Base-by-base conservation (phyloP, 1,140 invertebrate species). In the Saccostrea echinata region DNA sequence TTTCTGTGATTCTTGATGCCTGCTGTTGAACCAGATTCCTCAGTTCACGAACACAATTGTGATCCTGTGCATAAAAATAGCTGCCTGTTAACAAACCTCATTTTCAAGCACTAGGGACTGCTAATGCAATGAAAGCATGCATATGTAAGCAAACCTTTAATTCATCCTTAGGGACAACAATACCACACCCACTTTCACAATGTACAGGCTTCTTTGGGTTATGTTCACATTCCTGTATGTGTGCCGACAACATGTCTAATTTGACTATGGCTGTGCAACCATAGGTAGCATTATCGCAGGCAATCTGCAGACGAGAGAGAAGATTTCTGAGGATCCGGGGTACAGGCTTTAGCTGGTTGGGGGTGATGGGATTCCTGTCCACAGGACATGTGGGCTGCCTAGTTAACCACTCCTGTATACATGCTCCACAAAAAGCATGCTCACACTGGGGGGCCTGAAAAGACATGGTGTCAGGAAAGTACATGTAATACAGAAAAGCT, bases 161-260 rank as follows among this genome's bases (percentile, higher is more conserved):
- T 95, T 99, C 98, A 95, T 99, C 98, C 95, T 98, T 99, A 35
- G 98, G 98, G 92, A 99, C 97, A 84, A 98, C 97, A 33, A 98
- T 96, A 64, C 98, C 98, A 94, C 98, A 99, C 8, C 98, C 98
- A 93, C 97, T 97, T 91, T 98, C 98, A 95, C 98, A 99, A 35
- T 97, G 97, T 89, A 98, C 97, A 24, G 98, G 98, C 93, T 98
- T 96, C 94, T 99, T 99, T 6, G 98, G 98, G 95, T 99, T 99
- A 92, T 97, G 97, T 94, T 98, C 97, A 96, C 98, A 99, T 95
- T 99, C 98, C 93, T 93, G 81, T 83, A 98, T 94, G 95, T 99
- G 98, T 35, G 96, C 95, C 11, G 96, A 95, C 82, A 99, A 95
- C 53, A 96, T 96, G 93, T 99, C 98, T 86, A 99, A 95, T 95